Evolutionary conservation across 2,888 invertebrate genomes (phyloP), one percentile per base, ranked within the genome.

Genomic region (Sesia apiformis): DNA sequence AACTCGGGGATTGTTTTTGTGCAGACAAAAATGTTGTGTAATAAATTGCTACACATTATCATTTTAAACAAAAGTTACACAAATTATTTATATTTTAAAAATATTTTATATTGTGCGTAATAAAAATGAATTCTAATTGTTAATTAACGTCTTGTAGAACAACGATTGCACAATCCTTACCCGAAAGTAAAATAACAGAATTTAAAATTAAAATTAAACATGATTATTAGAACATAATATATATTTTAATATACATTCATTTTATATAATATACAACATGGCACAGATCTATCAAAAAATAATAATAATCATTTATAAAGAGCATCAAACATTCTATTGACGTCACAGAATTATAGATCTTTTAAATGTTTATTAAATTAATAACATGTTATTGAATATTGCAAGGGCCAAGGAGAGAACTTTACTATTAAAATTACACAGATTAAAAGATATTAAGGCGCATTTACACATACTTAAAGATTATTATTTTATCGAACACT

Each of bases 371-470:
- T 23, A 23, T 23, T 23, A 23, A 23, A 23, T 23, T 23, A 23
- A 23, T 23, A 23, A 23, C 23, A 23, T 23, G 23, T 23, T 23
- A 23, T 23, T 23, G 23, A 23, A 23, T 23, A 23, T 46, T 5
- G 23, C 46, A 46, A 46, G 46, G 7, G 46, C 46, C 46, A 46
- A 46, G 46, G 46, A 46, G 46, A 46, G 46, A 46, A 46, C 46
- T 23, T 23, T 23, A 23, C 23, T 46, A 46, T 46, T 40, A 40
- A 40, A 23, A 40, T 52, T 8, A 40, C 69, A 70, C 63, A 71
- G 76, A 76, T 70, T 73, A 39, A 46, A 46, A 46, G 46, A 46
- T 50, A 74, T 72, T 80, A 81, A 81, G 81, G 81, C 81, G 80
- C 78, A 71, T 79, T 79, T 72, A 79, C 56, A 55, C 53, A 58